These are phyloP conservation scores for Porphyrio hochstetteri DNA, from an alignment of 2,113 vertebrate genomes.

Conservation along the genomic window DNA sequence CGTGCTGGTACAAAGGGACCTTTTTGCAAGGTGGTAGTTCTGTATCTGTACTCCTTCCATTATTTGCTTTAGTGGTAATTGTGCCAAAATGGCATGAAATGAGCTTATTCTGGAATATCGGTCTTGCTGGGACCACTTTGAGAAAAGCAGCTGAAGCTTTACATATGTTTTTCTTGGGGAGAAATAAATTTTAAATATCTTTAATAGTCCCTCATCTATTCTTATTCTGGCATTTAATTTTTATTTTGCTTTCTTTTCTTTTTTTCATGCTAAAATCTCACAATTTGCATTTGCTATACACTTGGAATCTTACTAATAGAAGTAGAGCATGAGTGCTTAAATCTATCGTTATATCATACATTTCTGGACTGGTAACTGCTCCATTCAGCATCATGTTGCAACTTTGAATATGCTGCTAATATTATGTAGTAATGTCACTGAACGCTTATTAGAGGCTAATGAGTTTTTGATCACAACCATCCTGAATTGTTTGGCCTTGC, in stretches of 20 bases:
- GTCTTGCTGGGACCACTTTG: not conserved
- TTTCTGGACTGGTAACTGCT: not conserved
- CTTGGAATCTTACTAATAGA: not conserved
- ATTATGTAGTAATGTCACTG: not conserved
- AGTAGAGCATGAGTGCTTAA: not conserved
- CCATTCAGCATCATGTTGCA: not conserved
- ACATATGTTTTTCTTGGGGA: not conserved
- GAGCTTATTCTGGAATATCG: not conserved
- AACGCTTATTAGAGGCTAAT: not conserved
- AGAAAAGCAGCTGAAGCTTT: not conserved
- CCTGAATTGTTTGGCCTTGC: not conserved
- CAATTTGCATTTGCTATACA: not conserved
- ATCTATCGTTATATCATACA: not conserved
- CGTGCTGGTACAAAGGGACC: not conserved
- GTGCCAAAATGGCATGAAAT: not conserved
- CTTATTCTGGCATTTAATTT: not conserved
- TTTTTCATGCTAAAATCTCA: not conserved
- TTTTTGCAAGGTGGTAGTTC: not conserved
- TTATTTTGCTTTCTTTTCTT: fast-evolving
- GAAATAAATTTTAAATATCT: not conserved
- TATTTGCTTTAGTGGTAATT: not conserved
- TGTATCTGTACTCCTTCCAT: not conserved
- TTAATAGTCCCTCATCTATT: not conserved
- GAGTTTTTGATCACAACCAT: not conserved
- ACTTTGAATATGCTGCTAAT: not conserved